These are phyloP conservation scores for Craniophora ligustri DNA, from an alignment of 2,888 invertebrate genomes.

Conservation along the genomic window DNA sequence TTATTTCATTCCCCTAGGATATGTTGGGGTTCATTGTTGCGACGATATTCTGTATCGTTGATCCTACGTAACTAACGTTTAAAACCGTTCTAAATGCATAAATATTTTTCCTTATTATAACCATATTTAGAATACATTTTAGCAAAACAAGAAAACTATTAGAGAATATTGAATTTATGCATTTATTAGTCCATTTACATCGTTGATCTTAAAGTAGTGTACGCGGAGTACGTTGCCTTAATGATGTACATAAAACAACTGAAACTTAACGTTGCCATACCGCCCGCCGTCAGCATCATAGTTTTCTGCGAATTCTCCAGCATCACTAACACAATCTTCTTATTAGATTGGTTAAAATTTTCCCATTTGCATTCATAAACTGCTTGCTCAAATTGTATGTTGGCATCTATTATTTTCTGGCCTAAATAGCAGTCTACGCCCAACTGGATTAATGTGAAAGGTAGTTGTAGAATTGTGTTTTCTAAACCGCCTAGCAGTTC, in stretches of 20 bases:
- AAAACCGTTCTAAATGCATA: too few species aligned
- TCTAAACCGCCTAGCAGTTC: constrained; percentile 72
- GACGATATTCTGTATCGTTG: too few species aligned
- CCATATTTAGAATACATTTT: too few species aligned
- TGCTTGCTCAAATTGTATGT: constrained; percentile 54
- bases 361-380: constrained; percentile 67
- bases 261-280: constrained; percentile 59
- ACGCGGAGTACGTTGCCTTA: constrained; percentile 62
- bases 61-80: too few species aligned
- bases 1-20: too few species aligned
- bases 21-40: too few species aligned
- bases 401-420: constrained; percentile 64
- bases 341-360: constrained; percentile 59
- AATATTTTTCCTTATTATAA: too few species aligned
- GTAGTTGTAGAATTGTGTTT: constrained; percentile 68
- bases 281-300: constrained; percentile 63
- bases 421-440: constrained; percentile 64
- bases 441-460: constrained; percentile 67
- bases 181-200: constrained; percentile 9
- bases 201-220: constrained; percentile 60
- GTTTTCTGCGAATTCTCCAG: constrained; percentile 62
- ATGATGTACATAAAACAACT: constrained; percentile 59
- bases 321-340: constrained; percentile 61
- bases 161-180: not conserved
- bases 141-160: too few species aligned